Conservation (phyloP, 1,140 invertebrate genomes). For the Coboldia fuscipes region DNA sequence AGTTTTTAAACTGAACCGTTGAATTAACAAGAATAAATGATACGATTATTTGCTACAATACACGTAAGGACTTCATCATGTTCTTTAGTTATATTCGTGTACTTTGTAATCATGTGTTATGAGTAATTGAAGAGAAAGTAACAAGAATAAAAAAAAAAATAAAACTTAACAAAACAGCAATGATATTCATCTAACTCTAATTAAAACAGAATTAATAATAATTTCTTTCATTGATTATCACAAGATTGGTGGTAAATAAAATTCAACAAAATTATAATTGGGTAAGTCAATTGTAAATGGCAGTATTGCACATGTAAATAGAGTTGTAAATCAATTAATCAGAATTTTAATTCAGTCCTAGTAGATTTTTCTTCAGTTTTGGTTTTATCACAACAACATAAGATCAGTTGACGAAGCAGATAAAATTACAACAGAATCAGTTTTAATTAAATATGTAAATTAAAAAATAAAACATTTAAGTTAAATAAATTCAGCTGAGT, state of each 20-base stretch:
- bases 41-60: background rate
- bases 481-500: no score
- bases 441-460: no score
- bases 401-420: no score
- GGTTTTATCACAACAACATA: no score
- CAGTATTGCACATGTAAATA: background rate
- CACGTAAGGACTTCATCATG: background rate
- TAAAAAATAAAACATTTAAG: no score
- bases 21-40: background rate
- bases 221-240: background rate
- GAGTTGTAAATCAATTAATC: background rate
- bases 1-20: background rate
- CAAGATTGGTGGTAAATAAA: background rate
- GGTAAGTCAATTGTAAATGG: background rate
- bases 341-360: background rate
- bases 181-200: background rate
- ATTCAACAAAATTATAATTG: background rate
- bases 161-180: background rate
- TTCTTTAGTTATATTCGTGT: background rate
- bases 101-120: background rate
- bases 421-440: no score
- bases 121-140: background rate
- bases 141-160: background rate
- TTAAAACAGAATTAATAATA: background rate
- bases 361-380: no score